phyloP scores from a whole-genome alignment of 2,888 invertebrate species.

The Protodeltote pygarga region DNA sequence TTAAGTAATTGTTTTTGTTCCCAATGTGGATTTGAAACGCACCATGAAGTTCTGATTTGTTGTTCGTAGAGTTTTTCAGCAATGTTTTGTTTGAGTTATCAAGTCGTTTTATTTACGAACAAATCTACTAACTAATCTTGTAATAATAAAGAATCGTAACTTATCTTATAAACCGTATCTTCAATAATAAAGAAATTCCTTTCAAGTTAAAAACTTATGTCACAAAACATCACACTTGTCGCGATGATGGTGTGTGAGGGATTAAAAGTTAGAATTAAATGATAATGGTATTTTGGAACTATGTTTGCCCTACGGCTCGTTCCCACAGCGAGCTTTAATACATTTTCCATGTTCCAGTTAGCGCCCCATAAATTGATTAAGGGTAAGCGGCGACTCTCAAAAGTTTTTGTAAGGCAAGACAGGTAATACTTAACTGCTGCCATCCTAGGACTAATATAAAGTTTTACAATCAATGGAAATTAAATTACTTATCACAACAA shows the following conservation, averaged over 20 bases:
- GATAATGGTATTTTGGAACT: slow-evolving; percentile 62
- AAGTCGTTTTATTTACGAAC: neutral
- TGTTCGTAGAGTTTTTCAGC: slow-evolving; percentile 42
- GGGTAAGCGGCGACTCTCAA: slow-evolving; percentile 79
- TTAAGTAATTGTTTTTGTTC: slow-evolving; percentile 85
- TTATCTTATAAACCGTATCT: too few species aligned
- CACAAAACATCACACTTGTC: slow-evolving; percentile 10
- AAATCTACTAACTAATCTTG: slow-evolving; percentile 11
- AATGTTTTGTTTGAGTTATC: slow-evolving; percentile 18
- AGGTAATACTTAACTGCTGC: slow-evolving; percentile 67
- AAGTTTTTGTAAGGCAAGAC: slow-evolving; percentile 75
- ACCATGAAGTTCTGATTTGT: slow-evolving; percentile 60
- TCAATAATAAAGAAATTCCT: too few species aligned
- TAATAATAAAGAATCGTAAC: too few species aligned
- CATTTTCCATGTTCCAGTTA: slow-evolving; percentile 87
- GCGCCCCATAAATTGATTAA: slow-evolving; percentile 87
- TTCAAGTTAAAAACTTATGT: slow-evolving; percentile 32
- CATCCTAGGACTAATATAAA: slow-evolving; percentile 54
- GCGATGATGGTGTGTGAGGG: slow-evolving; percentile 17
- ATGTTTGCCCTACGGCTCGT: slow-evolving; percentile 73
- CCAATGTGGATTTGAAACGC: slow-evolving; percentile 77
- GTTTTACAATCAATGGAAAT: slow-evolving; percentile 39
- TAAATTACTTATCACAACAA: slow-evolving; percentile 15
- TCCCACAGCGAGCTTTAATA: slow-evolving; percentile 84
- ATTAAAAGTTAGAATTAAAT: slow-evolving; percentile 52